phyloP scores from a whole-genome alignment of 2,888 invertebrate genomes.

The Polylopha cassiicola region DNA sequence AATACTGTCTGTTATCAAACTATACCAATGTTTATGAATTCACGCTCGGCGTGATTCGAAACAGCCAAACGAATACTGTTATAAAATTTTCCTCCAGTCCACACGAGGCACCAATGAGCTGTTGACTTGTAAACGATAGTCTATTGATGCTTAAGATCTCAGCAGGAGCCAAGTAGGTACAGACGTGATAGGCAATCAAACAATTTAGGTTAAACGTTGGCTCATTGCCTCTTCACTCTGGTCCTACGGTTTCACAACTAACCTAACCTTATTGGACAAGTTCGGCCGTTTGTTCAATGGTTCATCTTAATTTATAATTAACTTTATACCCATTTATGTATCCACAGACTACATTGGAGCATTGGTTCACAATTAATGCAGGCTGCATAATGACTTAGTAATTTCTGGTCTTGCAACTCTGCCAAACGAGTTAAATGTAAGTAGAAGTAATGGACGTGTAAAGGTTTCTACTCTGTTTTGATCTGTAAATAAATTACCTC shows the following conservation, averaged over 20 bases:
- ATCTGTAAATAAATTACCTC: no score
- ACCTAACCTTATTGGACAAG: conserved; percentile 14
- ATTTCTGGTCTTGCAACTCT: conserved; percentile 16
- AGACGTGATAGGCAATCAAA: conserved; percentile 54
- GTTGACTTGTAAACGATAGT: conserved; percentile 12
- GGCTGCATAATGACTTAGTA: conserved; percentile 13
- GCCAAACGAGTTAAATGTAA: conserved; percentile 17
- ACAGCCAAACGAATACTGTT: conserved; percentile 1
- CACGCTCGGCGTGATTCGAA: no score
- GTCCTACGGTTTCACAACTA: conserved; percentile 36
- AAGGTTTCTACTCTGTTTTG: conserved; percentile 9
- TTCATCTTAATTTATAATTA: conserved; percentile 19
- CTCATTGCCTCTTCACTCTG: conserved; percentile 31
- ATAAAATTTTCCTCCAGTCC: conserved; percentile 14
- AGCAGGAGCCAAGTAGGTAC: conserved; percentile 8
- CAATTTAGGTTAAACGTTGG: conserved; percentile 62
- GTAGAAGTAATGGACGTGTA: conserved; percentile 10
- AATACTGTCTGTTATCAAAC: no score
- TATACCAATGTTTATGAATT: no score
- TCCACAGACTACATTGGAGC: conserved; percentile 11
- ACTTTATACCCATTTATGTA: conserved; percentile 15
- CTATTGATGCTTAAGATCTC: conserved; percentile 21
- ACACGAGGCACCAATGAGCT: conserved; percentile 15
- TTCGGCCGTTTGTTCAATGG: conserved; percentile 3
- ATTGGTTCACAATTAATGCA: conserved; percentile 14